Conservation (phyloP, 2,113 vertebrate genomes). For the Herpetotheres cachinnans region DNA sequence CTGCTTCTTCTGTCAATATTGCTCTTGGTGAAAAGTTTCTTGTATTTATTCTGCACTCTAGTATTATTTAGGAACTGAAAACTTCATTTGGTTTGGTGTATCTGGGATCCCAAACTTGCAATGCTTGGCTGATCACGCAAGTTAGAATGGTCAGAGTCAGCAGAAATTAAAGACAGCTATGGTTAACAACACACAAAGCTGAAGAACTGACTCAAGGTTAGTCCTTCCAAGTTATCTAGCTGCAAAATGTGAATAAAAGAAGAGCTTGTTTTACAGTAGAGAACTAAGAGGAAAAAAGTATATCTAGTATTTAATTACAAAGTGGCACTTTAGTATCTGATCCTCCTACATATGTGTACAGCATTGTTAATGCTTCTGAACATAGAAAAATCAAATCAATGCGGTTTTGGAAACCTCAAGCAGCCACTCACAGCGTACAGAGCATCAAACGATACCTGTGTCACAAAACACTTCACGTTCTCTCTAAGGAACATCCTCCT, state of each 20-base stretch:
- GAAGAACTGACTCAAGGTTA: background rate
- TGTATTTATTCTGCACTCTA: background rate
- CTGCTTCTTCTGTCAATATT: background rate
- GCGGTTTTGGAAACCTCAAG: background rate
- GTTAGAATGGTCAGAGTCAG: background rate
- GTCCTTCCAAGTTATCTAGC: background rate
- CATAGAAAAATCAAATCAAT: accelerated
- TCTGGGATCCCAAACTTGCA: background rate
- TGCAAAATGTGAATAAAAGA: background rate
- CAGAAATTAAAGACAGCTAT: background rate
- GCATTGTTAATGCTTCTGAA: accelerated
- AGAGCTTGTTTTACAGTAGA: background rate
- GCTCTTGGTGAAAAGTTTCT: background rate
- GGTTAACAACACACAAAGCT: background rate
- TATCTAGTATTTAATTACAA: background rate
- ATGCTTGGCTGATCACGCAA: background rate
- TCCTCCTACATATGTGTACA: accelerated
- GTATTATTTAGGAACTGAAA: background rate
- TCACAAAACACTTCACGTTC: accelerated
- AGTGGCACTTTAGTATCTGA: background rate
- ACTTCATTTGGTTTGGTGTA: background rate
- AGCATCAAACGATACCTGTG: accelerated
- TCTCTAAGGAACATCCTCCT: background rate
- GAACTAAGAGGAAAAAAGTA: background rate
- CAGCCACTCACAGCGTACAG: background rate